These are phyloP conservation scores for Anticlea derivata DNA, from an alignment of 2,888 invertebrate genomes.

Conservation along the genomic window DNA sequence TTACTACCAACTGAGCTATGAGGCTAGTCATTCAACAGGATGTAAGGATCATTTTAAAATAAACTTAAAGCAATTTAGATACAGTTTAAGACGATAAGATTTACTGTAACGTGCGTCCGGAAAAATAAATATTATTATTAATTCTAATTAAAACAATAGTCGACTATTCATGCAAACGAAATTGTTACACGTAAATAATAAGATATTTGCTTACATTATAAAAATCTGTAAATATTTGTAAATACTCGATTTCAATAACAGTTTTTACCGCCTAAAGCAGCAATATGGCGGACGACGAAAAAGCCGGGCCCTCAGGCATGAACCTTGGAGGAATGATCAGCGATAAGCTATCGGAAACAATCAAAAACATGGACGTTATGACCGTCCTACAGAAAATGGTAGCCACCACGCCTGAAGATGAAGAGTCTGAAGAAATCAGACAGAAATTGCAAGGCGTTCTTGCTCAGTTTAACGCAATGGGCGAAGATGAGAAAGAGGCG, in stretches of 20 bases:
- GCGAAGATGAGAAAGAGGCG: conserved; percentile 55
- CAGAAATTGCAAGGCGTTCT: conserved; percentile 60
- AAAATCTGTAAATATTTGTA: not conserved
- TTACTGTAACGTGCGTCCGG: too few species aligned
- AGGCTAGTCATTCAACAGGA: too few species aligned
- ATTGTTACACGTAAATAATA: not conserved
- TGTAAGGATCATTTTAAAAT: too few species aligned
- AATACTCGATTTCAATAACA: conserved; percentile 17
- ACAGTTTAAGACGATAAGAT: too few species aligned
- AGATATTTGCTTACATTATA: not conserved
- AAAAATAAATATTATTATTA: too few species aligned
- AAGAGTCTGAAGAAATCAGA: conserved; percentile 56
- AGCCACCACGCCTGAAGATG: conserved; percentile 54
- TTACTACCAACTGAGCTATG: too few species aligned
- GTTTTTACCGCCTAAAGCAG: conserved; percentile 25
- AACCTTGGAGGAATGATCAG: conserved; percentile 57
- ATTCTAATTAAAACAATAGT: not conserved
- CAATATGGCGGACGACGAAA: conserved; percentile 50
- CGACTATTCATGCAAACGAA: conserved; percentile 8
- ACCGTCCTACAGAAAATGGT: conserved; percentile 64
- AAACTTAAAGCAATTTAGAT: too few species aligned
- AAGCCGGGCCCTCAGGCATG: conserved; percentile 31
- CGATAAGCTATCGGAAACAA: conserved; percentile 59
- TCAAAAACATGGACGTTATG: conserved; percentile 65
- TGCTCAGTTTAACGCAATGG: conserved; percentile 54